Percentiles rank a stretch among this genome's conserved stretches.
Conservation (phyloP, 2,113 vertebrate species). For the Erinaceus europaeus region DNA sequence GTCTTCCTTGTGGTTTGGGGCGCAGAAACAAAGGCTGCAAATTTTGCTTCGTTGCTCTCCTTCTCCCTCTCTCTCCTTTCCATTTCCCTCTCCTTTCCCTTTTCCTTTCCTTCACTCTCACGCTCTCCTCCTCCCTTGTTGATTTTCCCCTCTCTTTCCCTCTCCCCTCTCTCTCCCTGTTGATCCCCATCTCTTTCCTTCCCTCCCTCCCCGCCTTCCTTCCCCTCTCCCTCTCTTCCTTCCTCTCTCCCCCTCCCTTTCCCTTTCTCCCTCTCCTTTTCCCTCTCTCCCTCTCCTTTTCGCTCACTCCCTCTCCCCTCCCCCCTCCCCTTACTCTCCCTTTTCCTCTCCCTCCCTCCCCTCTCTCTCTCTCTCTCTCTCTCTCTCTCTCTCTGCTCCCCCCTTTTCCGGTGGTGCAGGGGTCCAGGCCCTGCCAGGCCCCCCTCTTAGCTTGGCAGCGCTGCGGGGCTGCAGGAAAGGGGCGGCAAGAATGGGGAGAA, state of each 20-base stretch:
- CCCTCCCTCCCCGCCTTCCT: background rate
- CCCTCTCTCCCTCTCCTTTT: too few species aligned
- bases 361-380: background rate
- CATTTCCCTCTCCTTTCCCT: background rate
- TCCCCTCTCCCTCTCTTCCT: background rate
- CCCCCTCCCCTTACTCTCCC: background rate
- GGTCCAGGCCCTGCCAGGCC: background rate
- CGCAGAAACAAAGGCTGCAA: too few species aligned
- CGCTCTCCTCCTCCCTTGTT: background rate
- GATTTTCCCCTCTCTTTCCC: background rate
- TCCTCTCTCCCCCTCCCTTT: background rate
- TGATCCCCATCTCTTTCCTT: background rate
- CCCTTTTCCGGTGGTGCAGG: background rate
- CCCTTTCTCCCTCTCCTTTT: background rate
- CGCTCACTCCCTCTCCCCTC: background rate
- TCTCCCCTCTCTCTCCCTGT: background rate
- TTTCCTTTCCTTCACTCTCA: rapidly evolving
- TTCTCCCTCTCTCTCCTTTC: background rate
- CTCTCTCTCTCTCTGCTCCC: background rate
- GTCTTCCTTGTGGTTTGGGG: too few species aligned
- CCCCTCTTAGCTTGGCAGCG: constrained; percentile 44
- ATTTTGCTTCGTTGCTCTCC: background rate
- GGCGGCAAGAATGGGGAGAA: background rate
- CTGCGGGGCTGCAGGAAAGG: background rate
- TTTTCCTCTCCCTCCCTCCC: too few species aligned